Evolutionary conservation across 2,888 invertebrate species (phyloP), one percentile per base, ranked within the genome.

Genomic region (Dascillus cervinus): DNA sequence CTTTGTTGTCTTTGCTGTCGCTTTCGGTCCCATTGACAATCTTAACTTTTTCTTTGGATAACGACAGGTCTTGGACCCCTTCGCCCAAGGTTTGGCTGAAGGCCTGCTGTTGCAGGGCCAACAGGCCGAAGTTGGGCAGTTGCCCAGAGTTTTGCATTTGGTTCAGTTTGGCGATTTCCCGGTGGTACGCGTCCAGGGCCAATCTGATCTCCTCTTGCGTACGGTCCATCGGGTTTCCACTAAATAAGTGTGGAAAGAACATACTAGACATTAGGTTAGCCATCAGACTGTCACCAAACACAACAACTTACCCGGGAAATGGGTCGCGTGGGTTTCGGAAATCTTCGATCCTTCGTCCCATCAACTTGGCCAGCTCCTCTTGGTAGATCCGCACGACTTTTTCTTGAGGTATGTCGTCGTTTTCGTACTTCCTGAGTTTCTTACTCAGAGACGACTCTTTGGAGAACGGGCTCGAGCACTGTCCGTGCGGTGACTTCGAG

Each of bases 351-450:
- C 83, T 66, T 52, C 82, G 69, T 26, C 81, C 87, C 79, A 94
- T 91, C 32, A 97, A 75, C 61, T 95, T 95, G 35, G 89, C 85
- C 41, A 95, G 70, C 61, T 96, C 94, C 59, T 94, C 92, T 56
- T 95, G 92, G 61, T 95, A 95, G 55, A 95, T 89, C 55, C 91
- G 77, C 22, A 87, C 83, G 53, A 95, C 90, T 66, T 94, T 92
- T 60, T 97, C 96, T 60, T 95, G 94, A 20, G 95, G 87, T 67
- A 95, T 87, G 69, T 94, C 94, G 64, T 87, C 90, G 66, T 89
- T 88, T 64, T 88, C 87, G 67, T 88, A 89, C 54, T 89, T 87
- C 58, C 86, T 82, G 58, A 86, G 69, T 60, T 83, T 75, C 53
- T 78, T 83, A 59, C 82, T 79, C 55, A 77, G 74, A n/a, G n/a